A percentile compares a stretch with the other conserved stretches of the same genome.
These are phyloP conservation scores for Stenodera caucasica DNA, from an alignment of 2,888 invertebrate genomes.

Conservation along the genomic window DNA sequence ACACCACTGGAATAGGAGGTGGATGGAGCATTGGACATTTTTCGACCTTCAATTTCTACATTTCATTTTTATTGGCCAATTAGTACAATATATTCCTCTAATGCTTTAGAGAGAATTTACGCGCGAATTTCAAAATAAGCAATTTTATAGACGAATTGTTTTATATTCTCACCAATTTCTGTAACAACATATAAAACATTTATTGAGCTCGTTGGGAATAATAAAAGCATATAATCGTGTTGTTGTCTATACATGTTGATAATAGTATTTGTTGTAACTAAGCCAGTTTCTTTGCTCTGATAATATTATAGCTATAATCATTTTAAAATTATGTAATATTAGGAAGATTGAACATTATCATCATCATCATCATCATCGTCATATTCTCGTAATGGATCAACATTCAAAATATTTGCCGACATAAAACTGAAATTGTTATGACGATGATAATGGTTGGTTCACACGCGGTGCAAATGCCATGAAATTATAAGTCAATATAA, in stretches of 20 bases:
- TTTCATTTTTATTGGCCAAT: too few species aligned
- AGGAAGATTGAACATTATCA: not conserved
- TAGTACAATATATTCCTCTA: too few species aligned
- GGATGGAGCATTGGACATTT: too few species aligned
- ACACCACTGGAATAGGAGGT: too few species aligned
- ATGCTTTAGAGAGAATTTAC: too few species aligned
- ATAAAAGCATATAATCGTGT: not conserved
- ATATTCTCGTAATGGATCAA: not conserved
- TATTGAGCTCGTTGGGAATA: not conserved
- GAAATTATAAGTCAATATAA: conserved; percentile 46
- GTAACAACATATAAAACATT: too few species aligned
- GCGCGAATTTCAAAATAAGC: too few species aligned
- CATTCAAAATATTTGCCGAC: not conserved
- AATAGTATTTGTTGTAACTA: conserved; percentile 5
- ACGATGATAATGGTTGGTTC: conserved; percentile 28
- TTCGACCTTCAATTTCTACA: too few species aligned
- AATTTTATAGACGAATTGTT: too few species aligned
- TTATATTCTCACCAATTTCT: too few species aligned
- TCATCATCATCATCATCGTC: not conserved
- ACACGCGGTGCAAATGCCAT: conserved; percentile 45
- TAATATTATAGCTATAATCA: not conserved
- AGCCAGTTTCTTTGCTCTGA: not conserved
- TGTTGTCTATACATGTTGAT: not conserved
- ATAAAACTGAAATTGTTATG: not conserved
- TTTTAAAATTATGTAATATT: conserved; percentile 1